phyloP scores from a whole-genome alignment of 2,797 vertebrate species.

The Siniperca obscura region DNA sequence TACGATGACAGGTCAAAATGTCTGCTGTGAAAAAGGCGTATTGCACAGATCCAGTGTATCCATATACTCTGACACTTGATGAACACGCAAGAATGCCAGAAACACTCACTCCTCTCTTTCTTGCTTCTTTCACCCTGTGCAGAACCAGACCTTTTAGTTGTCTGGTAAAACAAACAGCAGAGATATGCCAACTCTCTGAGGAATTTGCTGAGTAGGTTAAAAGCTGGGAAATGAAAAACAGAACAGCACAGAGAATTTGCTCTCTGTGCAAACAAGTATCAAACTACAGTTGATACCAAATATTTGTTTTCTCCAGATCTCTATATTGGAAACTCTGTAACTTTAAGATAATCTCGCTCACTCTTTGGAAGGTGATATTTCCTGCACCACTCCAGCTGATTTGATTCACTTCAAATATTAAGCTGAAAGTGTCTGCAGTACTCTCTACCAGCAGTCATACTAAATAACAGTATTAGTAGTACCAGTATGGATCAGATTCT shows the following conservation, averaged over 20 bases:
- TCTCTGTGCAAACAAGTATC: neutral
- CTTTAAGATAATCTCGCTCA: neutral
- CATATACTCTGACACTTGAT: neutral
- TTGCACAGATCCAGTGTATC: too few species aligned
- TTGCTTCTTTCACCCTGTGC: neutral
- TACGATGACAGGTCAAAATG: neutral
- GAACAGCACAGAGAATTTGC: neutral
- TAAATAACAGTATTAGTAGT: neutral
- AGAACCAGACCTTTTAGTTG: neutral
- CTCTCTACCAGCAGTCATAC: neutral
- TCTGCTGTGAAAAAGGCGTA: too few species aligned
- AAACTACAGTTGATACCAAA: neutral
- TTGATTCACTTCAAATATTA: too few species aligned
- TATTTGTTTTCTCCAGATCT: neutral
- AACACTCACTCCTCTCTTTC: neutral
- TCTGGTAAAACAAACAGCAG: constrained; percentile 1
- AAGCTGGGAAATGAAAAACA: neutral
- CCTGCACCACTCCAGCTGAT: neutral
- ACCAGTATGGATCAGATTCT: neutral
- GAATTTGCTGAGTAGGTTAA: neutral
- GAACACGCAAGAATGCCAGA: neutral
- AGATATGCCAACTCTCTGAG: neutral
- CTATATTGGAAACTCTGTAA: neutral
- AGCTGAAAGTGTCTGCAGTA: neutral
- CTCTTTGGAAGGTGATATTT: neutral